phyloP scores from a whole-genome alignment of 2,888 invertebrate species.

The Brachynemurus nebulosus region DNA sequence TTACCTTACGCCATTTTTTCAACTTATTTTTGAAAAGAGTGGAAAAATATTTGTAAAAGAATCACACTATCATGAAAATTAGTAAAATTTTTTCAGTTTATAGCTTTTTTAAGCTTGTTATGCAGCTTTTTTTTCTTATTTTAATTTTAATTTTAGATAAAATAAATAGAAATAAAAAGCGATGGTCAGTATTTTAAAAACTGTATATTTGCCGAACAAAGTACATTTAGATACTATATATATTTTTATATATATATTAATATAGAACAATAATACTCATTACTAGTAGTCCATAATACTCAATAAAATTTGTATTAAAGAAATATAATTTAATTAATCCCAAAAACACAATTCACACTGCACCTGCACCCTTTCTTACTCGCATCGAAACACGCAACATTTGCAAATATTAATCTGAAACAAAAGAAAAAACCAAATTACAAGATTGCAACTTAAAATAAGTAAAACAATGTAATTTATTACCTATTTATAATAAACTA shows the following conservation, averaged over 20 bases:
- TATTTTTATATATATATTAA: no score
- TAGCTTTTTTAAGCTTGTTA: no score
- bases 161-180: no score
- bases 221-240: conserved; percentile 10
- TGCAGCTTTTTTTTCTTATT: no score
- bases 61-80: no score
- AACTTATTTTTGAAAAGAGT: no score
- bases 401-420: conserved; percentile 4
- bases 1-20: no score
- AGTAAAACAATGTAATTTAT: neutral
- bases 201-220: conserved; percentile 10
- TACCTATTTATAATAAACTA: conserved; percentile 4
- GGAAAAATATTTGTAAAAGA: no score
- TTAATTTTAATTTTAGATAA: no score
- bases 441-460: neutral
- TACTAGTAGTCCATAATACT: conserved; percentile 11
- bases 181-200: conserved; percentile 9
- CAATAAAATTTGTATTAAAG: conserved; percentile 13
- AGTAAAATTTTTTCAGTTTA: no score
- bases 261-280: conserved; percentile 11
- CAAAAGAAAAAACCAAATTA: neutral
- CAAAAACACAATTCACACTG: conserved; percentile 4
- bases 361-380: neutral
- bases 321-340: conserved; percentile 6
- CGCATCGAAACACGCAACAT: neutral